A percentile compares a stretch with the other conserved stretches of the same genome.
These are phyloP conservation scores for Euproctis similis DNA, from an alignment of 2,888 invertebrate genomes.

Conservation along the genomic window DNA sequence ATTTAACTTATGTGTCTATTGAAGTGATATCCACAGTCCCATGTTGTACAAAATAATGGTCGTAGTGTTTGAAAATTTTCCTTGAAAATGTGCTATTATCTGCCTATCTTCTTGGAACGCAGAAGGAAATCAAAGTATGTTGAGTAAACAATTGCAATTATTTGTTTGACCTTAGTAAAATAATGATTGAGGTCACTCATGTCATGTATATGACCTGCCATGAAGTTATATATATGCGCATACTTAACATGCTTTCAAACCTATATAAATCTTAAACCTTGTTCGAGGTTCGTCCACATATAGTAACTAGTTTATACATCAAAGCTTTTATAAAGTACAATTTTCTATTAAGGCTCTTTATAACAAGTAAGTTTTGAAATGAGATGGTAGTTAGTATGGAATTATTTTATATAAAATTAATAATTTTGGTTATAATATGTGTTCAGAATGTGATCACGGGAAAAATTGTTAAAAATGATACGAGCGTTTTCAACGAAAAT, in stretches of 20 bases:
- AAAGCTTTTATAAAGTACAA: conserved; percentile 53
- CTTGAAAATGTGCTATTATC: no score
- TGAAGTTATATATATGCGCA: conserved; percentile 3
- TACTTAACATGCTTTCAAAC: conserved; percentile 10
- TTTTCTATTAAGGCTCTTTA: conserved; percentile 35
- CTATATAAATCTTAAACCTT: conserved; percentile 6
- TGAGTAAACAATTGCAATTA: no score
- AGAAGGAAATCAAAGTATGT: no score
- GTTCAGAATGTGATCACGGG: conserved; percentile 30
- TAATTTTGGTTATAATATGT: conserved; percentile 32
- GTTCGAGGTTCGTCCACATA: conserved; percentile 41
- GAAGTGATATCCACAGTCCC: no score
- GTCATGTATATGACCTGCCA: no score
- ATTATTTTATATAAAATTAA: conserved; percentile 33
- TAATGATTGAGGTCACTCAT: no score
- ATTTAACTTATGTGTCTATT: no score
- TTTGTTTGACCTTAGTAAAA: no score
- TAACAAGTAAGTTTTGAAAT: conserved; percentile 29
- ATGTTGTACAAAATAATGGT: no score
- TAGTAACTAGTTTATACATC: conserved; percentile 36
- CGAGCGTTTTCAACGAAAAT: conserved; percentile 22
- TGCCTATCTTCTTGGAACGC: no score
- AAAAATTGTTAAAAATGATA: conserved; percentile 31
- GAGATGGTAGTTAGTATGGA: conserved; percentile 19
- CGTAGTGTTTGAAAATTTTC: no score